Base-by-base conservation (phyloP, 1,140 invertebrate species). In the Dinoponera quadriceps region DNA sequence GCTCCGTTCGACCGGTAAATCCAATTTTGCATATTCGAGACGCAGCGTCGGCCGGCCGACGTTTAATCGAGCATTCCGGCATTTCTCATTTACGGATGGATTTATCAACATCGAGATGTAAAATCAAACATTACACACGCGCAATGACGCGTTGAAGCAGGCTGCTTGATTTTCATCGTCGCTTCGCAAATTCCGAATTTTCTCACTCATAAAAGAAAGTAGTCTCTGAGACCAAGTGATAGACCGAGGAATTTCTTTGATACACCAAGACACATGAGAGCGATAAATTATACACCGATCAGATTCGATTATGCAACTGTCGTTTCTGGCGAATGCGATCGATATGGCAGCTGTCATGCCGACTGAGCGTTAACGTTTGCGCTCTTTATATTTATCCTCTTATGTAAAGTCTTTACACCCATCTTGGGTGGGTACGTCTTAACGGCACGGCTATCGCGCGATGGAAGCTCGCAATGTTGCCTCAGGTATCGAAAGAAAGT, bases 341-440 rank as follows among this genome's bases (percentile, higher is more conserved):
- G 20, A 54, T 62, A 13, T 62, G 55, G 25, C 22, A 73, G 29
- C 29, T 57, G 20, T 18, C 33, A 20, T 59, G 57, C 60, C 44
- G 20, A 11, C 22, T 16, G 72, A 60, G n/a, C n/a, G n/a, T n/a
- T 33, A 2, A 49, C 18, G 3, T 77, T 74, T 62, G 3, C 22
- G 27, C 44, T 77, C 51, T 33, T 60, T 77, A 77, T 20, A 66
- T 66, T 29, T 54, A 51, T 25, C 20, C 20, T 54, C 59, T 77
- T 77, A 77, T n/a, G 51, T 77, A 77, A 77, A 54, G 3, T 18
- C 27, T n/a, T 9, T 5, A 20, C 11, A 44, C 33, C 13, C n/a
- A n/a, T n/a, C n/a, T n/a, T n/a, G n/a, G n/a, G n/a, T n/a, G n/a
- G 9, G 9, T 25, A 25, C 22, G 16, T 38, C n/a, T 20, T 33